Percentiles rank a stretch among this genome's conserved stretches.
These are phyloP conservation scores for Phyllostomus discolor DNA, from an alignment of 2,113 vertebrate species.

Conservation along the genomic window DNA sequence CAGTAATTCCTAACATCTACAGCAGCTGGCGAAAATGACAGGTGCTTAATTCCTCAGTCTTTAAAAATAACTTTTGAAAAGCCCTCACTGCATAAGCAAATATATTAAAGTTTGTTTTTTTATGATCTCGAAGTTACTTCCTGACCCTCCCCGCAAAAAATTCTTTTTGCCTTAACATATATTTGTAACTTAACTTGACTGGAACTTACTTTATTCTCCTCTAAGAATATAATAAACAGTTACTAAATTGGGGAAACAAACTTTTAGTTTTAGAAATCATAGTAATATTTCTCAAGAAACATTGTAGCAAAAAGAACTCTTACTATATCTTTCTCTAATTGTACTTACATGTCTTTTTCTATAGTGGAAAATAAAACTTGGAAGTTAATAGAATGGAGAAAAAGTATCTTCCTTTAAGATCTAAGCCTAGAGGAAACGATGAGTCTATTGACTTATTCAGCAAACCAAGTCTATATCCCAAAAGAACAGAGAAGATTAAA, in stretches of 20 bases:
- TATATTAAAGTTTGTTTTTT: conserved; percentile 48
- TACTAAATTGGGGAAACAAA: background rate
- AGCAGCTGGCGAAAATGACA: conserved; percentile 70
- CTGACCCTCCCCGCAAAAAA: background rate
- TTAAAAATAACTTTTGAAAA: conserved; percentile 72
- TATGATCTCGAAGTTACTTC: conserved; percentile 44
- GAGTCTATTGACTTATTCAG: background rate
- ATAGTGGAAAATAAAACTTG: background rate
- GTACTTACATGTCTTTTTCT: background rate
- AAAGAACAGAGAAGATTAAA: background rate
- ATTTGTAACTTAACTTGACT: background rate
- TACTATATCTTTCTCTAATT: background rate
- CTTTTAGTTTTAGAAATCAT: background rate
- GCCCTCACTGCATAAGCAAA: conserved; percentile 51
- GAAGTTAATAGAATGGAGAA: background rate
- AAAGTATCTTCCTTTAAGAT: background rate
- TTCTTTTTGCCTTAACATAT: background rate
- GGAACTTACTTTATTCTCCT: background rate
- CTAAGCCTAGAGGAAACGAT: background rate
- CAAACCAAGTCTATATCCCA: background rate
- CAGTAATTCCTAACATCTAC: conserved; percentile 60
- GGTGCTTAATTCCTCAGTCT: conserved; percentile 68
- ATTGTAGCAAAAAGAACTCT: background rate
- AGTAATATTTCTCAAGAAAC: conserved; percentile 1
- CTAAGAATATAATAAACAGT: background rate